phyloP scores from a whole-genome alignment of 2,888 invertebrate species.

The Patella depressa region DNA sequence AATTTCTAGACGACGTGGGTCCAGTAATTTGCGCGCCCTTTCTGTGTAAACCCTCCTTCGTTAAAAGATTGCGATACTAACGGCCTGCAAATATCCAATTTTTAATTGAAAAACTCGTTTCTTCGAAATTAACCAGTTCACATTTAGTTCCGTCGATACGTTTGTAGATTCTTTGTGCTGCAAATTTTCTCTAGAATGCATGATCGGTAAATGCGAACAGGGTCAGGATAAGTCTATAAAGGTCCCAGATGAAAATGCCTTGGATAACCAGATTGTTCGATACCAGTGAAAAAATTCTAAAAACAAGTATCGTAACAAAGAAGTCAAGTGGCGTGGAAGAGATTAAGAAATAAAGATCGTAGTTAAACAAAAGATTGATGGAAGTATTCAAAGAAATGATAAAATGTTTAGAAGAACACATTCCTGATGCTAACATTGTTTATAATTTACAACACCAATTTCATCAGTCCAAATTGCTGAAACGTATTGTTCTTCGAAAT shows the following conservation, averaged over 20 bases:
- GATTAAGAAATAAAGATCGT: conserved; percentile 12
- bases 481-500: conserved; percentile 28
- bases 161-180: not conserved
- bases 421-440: conserved; percentile 29
- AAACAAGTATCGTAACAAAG: no score
- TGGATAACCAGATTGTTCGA: no score
- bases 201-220: no score
- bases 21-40: conserved; percentile 30
- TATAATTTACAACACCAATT: conserved; percentile 40
- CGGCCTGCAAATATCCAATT: conserved; percentile 34
- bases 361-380: conserved; percentile 24
- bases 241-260: not conserved
- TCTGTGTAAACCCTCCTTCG: conserved; percentile 32
- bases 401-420: conserved; percentile 16
- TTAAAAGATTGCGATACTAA: conserved; percentile 40
- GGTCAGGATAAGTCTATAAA: not conserved
- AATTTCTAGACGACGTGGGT: not conserved
- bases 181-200: not conserved
- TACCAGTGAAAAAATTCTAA: no score
- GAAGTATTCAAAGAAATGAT: conserved; percentile 8
- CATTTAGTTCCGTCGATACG: not conserved
- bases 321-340: no score
- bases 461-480: conserved; percentile 30
- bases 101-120: conserved; percentile 23
- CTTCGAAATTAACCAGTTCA: not conserved